Evolutionary conservation across 1,140 invertebrate genomes (phyloP).

Genomic region (Geopemphigus sp.): DNA sequence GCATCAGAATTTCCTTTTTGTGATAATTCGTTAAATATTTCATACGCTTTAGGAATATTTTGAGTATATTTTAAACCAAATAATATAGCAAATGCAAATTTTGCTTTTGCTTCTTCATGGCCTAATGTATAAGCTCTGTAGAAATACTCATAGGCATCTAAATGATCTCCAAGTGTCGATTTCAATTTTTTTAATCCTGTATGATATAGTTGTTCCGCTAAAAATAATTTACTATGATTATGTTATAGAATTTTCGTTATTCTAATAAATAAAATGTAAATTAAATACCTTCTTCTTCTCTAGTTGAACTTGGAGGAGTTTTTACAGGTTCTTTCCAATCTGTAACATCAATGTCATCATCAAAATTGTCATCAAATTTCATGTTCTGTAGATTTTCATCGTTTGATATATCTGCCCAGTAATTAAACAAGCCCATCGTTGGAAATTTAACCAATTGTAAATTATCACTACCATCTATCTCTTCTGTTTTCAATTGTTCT

Average conservation of each 20-base stretch:
- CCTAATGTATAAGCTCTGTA: slow-evolving; percentile 73
- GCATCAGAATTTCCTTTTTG: slow-evolving; percentile 79
- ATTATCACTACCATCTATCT: slow-evolving; percentile 51
- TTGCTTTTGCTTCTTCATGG: slow-evolving; percentile 75
- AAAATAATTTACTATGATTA: slow-evolving; percentile 37
- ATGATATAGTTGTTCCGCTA: slow-evolving; percentile 68
- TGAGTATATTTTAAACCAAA: slow-evolving; percentile 74
- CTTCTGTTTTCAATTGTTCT: slow-evolving; percentile 36
- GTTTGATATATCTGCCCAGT: slow-evolving; percentile 32
- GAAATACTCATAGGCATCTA: slow-evolving; percentile 67
- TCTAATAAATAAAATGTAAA: background rate
- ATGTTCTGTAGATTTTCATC: slow-evolving; percentile 14
- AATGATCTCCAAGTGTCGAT: slow-evolving; percentile 65
- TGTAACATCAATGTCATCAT: slow-evolving; percentile 12
- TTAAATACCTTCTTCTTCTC: slow-evolving; percentile 20
- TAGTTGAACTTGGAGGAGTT: slow-evolving; percentile 5
- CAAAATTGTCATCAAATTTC: slow-evolving; percentile 36
- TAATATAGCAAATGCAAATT: slow-evolving; percentile 81
- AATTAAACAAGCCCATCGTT: background rate
- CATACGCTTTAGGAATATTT: slow-evolving; percentile 72
- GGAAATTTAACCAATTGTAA: slow-evolving; percentile 44
- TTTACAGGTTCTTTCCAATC: slow-evolving; percentile 31
- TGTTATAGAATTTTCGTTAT: background rate
- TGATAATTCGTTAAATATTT: slow-evolving; percentile 76
- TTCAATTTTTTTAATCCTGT: slow-evolving; percentile 66